phyloP scores from a whole-genome alignment of 2,797 vertebrate genomes.

The Australoheros facetus region DNA sequence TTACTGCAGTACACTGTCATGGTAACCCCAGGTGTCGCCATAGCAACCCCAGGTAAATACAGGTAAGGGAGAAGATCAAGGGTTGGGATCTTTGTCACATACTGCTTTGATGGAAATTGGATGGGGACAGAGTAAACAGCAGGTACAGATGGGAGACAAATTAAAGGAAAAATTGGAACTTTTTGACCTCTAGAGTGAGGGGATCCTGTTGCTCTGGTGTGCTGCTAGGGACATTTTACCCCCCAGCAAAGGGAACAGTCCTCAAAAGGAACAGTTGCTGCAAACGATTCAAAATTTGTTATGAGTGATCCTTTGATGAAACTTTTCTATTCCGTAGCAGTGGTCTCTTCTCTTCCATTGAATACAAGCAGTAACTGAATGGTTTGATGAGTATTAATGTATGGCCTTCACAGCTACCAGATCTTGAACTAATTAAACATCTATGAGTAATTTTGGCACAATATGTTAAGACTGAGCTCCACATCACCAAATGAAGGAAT shows the following conservation, averaged over 20 bases:
- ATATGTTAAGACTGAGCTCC: not conserved
- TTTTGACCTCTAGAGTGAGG: not conserved
- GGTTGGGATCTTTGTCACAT: slow-evolving; percentile 24
- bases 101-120: slow-evolving; percentile 36
- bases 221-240: not conserved
- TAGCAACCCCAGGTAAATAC: slow-evolving; percentile 65
- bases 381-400: not conserved
- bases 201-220: not conserved
- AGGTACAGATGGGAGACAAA: not conserved
- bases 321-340: not conserved
- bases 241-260: not conserved
- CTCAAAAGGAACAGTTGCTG: not conserved
- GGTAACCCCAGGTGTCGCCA: slow-evolving; percentile 42
- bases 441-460: not conserved
- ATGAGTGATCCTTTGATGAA: not conserved
- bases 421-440: not conserved
- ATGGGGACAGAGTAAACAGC: not conserved
- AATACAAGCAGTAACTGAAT: not conserved
- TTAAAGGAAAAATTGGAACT: not conserved
- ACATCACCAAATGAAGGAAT: not conserved
- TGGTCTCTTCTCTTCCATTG: not conserved
- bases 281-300: not conserved
- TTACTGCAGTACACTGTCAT: slow-evolving; percentile 11
- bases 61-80: slow-evolving; percentile 61
- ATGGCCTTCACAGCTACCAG: not conserved